These are phyloP conservation scores for Morpho deidamia DNA, from an alignment of 2,888 invertebrate species.

Conservation along the genomic window DNA sequence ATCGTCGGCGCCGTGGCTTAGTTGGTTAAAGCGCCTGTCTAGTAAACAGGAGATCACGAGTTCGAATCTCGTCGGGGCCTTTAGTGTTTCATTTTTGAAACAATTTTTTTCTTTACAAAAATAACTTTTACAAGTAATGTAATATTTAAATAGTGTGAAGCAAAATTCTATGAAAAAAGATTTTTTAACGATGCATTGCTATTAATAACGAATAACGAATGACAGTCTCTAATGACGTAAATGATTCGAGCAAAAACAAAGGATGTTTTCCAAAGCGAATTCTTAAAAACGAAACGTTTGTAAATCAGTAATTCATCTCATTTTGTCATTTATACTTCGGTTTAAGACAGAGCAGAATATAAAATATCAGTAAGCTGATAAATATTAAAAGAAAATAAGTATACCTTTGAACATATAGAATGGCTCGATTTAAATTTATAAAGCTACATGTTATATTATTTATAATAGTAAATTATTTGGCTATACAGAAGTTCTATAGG, in stretches of 20 bases:
- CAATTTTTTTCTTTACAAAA: too few species aligned
- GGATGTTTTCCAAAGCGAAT: not conserved
- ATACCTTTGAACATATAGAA: not conserved
- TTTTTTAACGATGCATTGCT: too few species aligned
- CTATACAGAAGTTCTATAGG: conserved; percentile 19
- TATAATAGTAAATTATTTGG: conserved; percentile 12
- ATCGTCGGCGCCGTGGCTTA: conserved; percentile 60
- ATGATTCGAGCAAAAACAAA: not conserved
- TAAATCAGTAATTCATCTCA: not conserved
- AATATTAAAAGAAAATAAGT: not conserved
- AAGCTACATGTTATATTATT: conserved; percentile 19
- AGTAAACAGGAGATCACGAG: conserved; percentile 71
- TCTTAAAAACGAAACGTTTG: not conserved
- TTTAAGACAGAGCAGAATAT: not conserved
- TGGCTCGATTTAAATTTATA: conserved; percentile 11
- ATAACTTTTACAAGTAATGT: too few species aligned
- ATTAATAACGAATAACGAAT: too few species aligned
- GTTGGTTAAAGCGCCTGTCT: conserved; percentile 74
- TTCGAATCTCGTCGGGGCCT: conserved; percentile 71
- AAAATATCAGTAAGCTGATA: not conserved
- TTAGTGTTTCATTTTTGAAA: too few species aligned
- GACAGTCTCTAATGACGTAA: too few species aligned
- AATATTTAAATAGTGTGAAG: too few species aligned
- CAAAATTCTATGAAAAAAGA: too few species aligned
- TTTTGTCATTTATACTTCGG: not conserved